Conservation (phyloP, 2,888 invertebrate species). For the Clunio marinus region DNA sequence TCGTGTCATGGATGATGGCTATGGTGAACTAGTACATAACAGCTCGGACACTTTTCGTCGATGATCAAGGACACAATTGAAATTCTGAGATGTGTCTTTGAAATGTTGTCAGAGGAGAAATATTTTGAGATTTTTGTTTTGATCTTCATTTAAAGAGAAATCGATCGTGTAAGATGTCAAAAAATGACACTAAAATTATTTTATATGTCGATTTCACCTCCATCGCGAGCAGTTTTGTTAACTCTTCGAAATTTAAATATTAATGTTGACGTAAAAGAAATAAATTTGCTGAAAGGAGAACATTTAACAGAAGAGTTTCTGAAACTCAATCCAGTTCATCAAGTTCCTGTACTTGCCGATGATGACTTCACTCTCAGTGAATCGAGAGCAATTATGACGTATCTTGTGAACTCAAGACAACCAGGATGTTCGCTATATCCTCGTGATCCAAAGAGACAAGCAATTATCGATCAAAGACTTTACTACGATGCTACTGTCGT, state of each 20-base stretch:
- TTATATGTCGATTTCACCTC: background rate
- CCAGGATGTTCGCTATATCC: slow-evolving; percentile 15
- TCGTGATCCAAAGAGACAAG: background rate
- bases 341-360: slow-evolving; percentile 3
- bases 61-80: too few species aligned
- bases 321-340: slow-evolving; percentile 19
- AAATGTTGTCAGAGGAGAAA: too few species aligned
- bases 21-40: too few species aligned
- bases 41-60: too few species aligned
- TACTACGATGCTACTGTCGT: slow-evolving; percentile 15
- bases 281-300: slow-evolving; percentile 19
- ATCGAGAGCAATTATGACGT: slow-evolving; percentile 9
- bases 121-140: background rate
- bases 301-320: slow-evolving; percentile 8
- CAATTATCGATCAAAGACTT: background rate
- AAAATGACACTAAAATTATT: slow-evolving; percentile 2
- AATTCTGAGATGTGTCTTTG: too few species aligned
- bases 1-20: too few species aligned
- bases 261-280: background rate
- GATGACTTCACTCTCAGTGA: slow-evolving; percentile 1
- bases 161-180: background rate
- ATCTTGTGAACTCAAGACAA: background rate
- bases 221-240: background rate
- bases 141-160: background rate
- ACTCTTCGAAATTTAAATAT: background rate